Evolutionary conservation across 2,113 vertebrate species (phyloP).

Genomic region (Cololabis saira): DNA sequence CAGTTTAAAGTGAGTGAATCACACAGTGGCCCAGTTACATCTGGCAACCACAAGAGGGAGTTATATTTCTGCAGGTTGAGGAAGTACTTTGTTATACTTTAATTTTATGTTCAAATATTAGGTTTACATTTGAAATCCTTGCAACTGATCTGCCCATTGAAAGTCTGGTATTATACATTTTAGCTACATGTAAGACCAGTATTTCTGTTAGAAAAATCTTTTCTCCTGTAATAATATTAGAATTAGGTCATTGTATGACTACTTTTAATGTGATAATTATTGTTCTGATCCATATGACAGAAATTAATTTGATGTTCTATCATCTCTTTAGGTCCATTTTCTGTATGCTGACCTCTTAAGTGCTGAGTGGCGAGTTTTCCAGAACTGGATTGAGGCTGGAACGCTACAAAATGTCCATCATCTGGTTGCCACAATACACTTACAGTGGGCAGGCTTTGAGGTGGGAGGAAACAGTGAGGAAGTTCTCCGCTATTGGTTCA

Average conservation of each 20-base stretch:
- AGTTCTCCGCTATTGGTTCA: conserved; percentile 84
- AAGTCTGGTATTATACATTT: too few relatives aligned
- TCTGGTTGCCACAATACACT: conserved; percentile 77
- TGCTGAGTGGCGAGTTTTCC: conserved; percentile 81
- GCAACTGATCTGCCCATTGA: too few relatives aligned
- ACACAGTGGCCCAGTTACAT: conserved; percentile 56
- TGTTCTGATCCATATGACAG: background rate
- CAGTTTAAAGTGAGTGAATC: conserved; percentile 70
- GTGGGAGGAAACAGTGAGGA: conserved; percentile 75
- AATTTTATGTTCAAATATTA: conserved; percentile 9
- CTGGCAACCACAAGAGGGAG: conserved; percentile 74
- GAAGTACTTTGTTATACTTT: background rate
- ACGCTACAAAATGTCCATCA: conserved; percentile 72
- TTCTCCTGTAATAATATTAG: too few relatives aligned
- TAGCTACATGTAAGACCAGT: too few relatives aligned
- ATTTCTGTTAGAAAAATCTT: too few relatives aligned
- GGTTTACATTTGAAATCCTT: background rate
- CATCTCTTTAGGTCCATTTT: conserved; percentile 75
- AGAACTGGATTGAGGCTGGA: conserved; percentile 78
- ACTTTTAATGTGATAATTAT: background rate
- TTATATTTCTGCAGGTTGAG: conserved; percentile 37
- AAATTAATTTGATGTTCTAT: conserved; percentile 1
- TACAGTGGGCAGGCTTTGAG: conserved; percentile 84
- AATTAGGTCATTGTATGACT: background rate
- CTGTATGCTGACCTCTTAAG: conserved; percentile 79